These are phyloP conservation scores for Watsonalla binaria DNA, from an alignment of 2,888 invertebrate genomes.

Conservation along the genomic window DNA sequence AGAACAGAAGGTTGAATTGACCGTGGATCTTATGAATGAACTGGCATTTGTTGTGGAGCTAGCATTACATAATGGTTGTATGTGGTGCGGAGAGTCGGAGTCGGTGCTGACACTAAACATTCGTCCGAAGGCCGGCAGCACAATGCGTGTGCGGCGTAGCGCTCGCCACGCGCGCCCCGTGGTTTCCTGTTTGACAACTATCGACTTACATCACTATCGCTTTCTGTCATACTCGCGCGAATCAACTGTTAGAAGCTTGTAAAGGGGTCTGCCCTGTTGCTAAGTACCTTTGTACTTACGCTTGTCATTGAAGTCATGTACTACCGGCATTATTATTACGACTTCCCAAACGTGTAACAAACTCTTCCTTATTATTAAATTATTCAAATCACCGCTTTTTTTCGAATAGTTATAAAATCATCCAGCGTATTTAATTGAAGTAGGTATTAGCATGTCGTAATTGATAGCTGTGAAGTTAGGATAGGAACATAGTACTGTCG, in stretches of 20 bases:
- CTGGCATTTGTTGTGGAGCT: conserved; percentile 56
- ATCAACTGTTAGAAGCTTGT: conserved; percentile 68
- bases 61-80: conserved; percentile 62
- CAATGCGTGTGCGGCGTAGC: conserved; percentile 64
- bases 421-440: conserved; percentile 36
- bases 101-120: conserved; percentile 55
- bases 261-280: conserved; percentile 72
- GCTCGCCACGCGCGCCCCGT: conserved; percentile 70
- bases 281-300: conserved; percentile 53
- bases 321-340: conserved; percentile 61
- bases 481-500: conserved; percentile 32
- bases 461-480: conserved; percentile 41
- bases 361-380: conserved; percentile 61
- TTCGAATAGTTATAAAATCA: conserved; percentile 34
- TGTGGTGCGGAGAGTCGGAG: conserved; percentile 39
- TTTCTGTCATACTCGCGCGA: conserved; percentile 69
- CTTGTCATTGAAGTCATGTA: conserved; percentile 60
- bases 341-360: conserved; percentile 52
- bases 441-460: conserved; percentile 37
- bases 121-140: conserved; percentile 66
- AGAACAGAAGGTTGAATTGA: conserved; percentile 37
- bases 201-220: conserved; percentile 77
- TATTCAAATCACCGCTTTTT: conserved; percentile 44
- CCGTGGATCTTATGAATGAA: conserved; percentile 64
- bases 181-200: conserved; percentile 78